Percentiles rank a stretch among this genome's conserved stretches.
phyloP scores from a whole-genome alignment of 2,797 vertebrate species.

The Adelosebastes latens region DNA sequence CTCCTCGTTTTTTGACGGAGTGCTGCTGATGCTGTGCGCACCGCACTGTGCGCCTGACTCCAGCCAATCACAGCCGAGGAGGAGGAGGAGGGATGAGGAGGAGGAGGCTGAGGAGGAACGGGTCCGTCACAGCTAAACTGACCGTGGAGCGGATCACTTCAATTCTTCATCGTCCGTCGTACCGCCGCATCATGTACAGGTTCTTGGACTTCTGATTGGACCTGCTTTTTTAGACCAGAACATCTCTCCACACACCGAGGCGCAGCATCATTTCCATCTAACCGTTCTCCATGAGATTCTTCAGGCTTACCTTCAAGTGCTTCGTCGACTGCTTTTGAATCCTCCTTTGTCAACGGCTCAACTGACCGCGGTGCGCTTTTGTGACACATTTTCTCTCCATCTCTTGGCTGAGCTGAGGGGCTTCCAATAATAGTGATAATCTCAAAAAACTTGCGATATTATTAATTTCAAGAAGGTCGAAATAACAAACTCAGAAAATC shows the following conservation, averaged over 20 bases:
- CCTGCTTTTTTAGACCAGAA: conserved; percentile 9
- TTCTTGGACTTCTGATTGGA: conserved; percentile 59
- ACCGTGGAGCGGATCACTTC: conserved; percentile 52
- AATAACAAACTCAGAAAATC: conserved; percentile 49
- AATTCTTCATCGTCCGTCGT: conserved; percentile 52
- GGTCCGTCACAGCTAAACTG: conserved; percentile 38
- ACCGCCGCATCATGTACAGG: conserved; percentile 50
- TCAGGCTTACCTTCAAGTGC: conserved; percentile 92
- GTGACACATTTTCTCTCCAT: conserved; percentile 61
- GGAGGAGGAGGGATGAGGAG: not conserved
- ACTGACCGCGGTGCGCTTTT: conserved; percentile 75
- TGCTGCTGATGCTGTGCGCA: conserved; percentile 73
- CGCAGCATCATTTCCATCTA: conserved; percentile 77
- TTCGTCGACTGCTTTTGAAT: conserved; percentile 92
- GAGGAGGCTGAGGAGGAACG: conserved; percentile 11
- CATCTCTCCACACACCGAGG: conserved; percentile 51
- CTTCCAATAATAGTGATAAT: conserved; percentile 51
- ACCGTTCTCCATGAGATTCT: conserved; percentile 90
- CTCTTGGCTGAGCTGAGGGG: conserved; percentile 72
- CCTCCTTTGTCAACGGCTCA: conserved; percentile 65
- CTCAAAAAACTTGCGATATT: conserved; percentile 62
- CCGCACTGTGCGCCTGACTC: conserved; percentile 31
- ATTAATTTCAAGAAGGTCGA: conserved; percentile 28
- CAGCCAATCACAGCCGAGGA: conserved; percentile 71
- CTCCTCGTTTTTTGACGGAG: not conserved